phyloP scores from a whole-genome alignment of 2,113 vertebrate species.

The Archocentrus centrarchus region DNA sequence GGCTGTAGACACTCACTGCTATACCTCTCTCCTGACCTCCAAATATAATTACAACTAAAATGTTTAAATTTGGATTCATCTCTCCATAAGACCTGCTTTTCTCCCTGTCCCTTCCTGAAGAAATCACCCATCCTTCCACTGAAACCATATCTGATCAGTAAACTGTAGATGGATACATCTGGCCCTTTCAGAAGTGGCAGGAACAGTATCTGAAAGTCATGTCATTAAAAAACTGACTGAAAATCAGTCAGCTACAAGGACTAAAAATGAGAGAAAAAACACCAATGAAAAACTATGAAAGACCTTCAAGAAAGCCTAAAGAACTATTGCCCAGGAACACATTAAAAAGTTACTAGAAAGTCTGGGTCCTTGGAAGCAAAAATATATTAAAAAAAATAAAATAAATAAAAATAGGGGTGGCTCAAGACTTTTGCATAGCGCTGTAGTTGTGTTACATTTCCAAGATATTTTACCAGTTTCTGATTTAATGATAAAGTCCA shows the following conservation, averaged over 20 bases:
- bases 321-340: neutral
- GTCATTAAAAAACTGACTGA: neutral
- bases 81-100: too few species aligned
- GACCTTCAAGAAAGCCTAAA: neutral
- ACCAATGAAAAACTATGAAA: neutral
- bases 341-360: neutral
- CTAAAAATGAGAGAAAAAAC: neutral
- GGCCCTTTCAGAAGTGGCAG: too few species aligned
- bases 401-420: neutral
- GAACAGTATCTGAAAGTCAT: too few species aligned
- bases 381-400: neutral
- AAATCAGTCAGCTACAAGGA: neutral
- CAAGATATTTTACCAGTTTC: neutral
- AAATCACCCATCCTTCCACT: too few species aligned
- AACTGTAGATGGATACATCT: too few species aligned
- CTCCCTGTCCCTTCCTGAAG: too few species aligned
- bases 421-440: neutral
- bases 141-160: too few species aligned
- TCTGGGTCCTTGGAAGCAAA: neutral
- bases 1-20: too few species aligned
- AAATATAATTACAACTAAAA: too few species aligned
- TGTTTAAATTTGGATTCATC: too few species aligned
- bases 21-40: too few species aligned
- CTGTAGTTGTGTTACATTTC: neutral
- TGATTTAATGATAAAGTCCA: neutral